Evolutionary conservation across 2,888 invertebrate genomes (phyloP), one percentile per base, ranked within the genome.

Genomic region (Drosophila nigricruria): DNA sequence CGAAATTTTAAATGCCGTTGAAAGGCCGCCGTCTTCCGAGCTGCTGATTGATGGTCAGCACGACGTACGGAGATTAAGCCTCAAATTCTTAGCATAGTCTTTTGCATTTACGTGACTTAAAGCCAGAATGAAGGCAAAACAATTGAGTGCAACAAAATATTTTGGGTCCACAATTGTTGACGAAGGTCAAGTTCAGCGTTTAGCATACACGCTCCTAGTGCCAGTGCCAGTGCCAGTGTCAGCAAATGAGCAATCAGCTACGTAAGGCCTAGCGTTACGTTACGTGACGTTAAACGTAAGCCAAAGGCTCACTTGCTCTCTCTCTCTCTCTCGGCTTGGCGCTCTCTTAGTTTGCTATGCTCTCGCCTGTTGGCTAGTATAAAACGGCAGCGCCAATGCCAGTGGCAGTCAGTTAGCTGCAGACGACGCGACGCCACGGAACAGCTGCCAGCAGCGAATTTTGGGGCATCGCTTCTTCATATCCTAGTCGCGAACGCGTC

Each of bases 141-240:
- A 30, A 25, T 40, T 36, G 53, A 38, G 53, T 53, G 53, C 53
- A 53, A 38, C 38, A 25, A 53, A 38, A 53, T 53, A 27, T 36
- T 36, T n/a, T 5, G 53, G 38, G 38, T 53, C 36, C 53, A 36
- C 77, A 69, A 74, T 68, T 82, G 77, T 88, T 89, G 83, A 70
- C 73, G 78, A 90, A 86, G 86, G 86, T 86, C 86, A 86, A 86
- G 86, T 90, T 87, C 73, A 75, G 65, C 58, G 45, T 59, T 78
- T 73, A 61, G 67, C 73, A 67, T 73, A 57, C 45, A 49, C 60
- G 20, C 20, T 34, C 27, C 27, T 27, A 27, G 27, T 27, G 27
- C 8, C n/a, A 30, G 47, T 16, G 34, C 36, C 16, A 16, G 34
- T 34, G 47, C 43, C 61, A 49, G 20, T 18, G 36, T 9, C 38